These are phyloP conservation scores for Calidris pugnax DNA, from an alignment of 2,113 vertebrate species.

Conservation along the genomic window DNA sequence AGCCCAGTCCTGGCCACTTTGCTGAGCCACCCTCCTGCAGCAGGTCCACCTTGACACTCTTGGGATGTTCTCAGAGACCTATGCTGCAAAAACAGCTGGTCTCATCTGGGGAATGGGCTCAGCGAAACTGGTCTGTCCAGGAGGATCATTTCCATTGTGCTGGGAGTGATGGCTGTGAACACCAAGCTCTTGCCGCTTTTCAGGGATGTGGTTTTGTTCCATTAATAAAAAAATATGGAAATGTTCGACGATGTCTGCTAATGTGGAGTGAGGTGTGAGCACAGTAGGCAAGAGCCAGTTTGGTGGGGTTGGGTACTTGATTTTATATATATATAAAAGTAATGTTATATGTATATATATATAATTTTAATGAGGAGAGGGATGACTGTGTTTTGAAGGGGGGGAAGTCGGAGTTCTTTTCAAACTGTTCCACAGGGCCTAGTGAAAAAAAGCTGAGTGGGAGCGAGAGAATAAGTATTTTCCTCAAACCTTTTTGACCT, in stretches of 20 bases:
- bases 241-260: not conserved
- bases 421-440: not conserved
- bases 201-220: not conserved
- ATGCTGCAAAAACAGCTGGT: rapidly evolving
- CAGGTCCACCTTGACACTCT: not conserved
- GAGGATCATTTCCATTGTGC: not conserved
- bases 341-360: not conserved
- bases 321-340: not conserved
- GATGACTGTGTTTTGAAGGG: not conserved
- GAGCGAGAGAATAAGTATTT: not conserved
- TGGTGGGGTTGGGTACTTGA: not conserved
- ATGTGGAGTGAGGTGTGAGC: not conserved
- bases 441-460: not conserved
- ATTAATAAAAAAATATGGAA: not conserved
- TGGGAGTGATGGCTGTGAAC: not conserved
- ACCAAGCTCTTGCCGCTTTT: not conserved
- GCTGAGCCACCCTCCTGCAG: not conserved
- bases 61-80: not conserved
- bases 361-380: not conserved
- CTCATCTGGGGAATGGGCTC: not conserved
- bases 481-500: not conserved
- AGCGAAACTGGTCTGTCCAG: not conserved
- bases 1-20: rapidly evolving
- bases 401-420: not conserved
- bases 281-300: not conserved